These are phyloP conservation scores for Melopsittacus undulatus DNA, from an alignment of 2,797 vertebrate species.

Conservation along the genomic window DNA sequence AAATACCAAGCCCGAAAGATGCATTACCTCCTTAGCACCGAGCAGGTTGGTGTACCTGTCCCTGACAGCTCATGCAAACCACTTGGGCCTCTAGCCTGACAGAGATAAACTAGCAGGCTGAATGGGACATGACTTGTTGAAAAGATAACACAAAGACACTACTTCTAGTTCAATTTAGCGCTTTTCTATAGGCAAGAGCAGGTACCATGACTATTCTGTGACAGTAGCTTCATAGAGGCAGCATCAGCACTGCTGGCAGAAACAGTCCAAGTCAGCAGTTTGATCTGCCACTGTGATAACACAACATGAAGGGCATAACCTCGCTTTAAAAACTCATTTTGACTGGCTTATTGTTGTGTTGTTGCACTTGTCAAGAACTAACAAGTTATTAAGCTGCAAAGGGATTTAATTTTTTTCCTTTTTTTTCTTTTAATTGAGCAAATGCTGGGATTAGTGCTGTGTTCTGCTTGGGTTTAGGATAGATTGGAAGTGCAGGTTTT, in stretches of 20 bases:
- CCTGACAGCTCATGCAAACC: constrained; percentile 77
- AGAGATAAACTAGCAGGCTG: constrained; percentile 81
- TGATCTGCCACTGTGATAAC: constrained; percentile 65
- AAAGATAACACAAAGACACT: constrained; percentile 81
- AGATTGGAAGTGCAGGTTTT: constrained; percentile 37
- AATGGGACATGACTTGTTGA: constrained; percentile 83
- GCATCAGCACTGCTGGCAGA: constrained; percentile 55
- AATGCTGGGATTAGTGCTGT: constrained; percentile 20
- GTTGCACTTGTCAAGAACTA: constrained; percentile 66
- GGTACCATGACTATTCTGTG: constrained; percentile 66
- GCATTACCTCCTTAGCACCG: constrained; percentile 94
- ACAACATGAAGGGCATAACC: constrained; percentile 71
- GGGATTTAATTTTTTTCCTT: constrained; percentile 7
- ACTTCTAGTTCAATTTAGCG: constrained; percentile 78
- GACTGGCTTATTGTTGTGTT: constrained; percentile 66
- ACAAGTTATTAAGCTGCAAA: constrained; percentile 61
- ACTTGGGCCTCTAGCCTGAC: constrained; percentile 73
- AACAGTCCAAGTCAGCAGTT: constrained; percentile 70
- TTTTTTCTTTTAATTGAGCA: constrained; percentile 61
- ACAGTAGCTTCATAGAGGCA: constrained; percentile 68
- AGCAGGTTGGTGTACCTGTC: constrained; percentile 84
- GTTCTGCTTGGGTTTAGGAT: constrained; percentile 27
- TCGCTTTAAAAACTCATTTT: constrained; percentile 71
- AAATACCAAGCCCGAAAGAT: constrained; percentile 82
- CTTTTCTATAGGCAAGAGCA: constrained; percentile 67